Conservation (phyloP, 2,113 vertebrate genomes). For the Urocitellus parryii region DNA sequence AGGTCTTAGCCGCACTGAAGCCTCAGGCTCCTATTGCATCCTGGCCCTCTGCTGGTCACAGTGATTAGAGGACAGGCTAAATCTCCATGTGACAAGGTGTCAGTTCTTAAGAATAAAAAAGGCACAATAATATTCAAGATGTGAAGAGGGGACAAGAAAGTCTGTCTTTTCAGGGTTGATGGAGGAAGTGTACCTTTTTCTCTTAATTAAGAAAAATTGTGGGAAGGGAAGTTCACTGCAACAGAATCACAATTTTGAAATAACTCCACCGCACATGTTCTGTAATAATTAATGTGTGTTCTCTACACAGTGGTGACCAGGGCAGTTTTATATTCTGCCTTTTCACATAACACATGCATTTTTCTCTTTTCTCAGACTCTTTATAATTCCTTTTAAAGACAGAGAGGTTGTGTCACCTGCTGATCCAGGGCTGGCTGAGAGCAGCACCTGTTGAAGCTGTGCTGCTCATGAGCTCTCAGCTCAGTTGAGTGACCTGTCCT, state of each 20-base stretch:
- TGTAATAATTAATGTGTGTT: not conserved
- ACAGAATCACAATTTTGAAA: not conserved
- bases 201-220: not conserved
- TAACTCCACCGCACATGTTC: not conserved
- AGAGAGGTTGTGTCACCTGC: not conserved
- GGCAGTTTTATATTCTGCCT: not conserved
- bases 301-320: not conserved
- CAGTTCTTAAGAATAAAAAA: not conserved
- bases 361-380: not conserved
- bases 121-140: not conserved
- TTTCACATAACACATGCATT: not conserved
- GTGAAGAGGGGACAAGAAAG: not conserved
- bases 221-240: not conserved
- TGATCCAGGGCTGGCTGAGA: not conserved
- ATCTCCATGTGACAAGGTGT: not conserved
- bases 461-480: not conserved
- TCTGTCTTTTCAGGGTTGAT: not conserved
- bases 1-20: not conserved
- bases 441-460: not conserved
- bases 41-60: not conserved
- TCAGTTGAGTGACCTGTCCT: accelerated
- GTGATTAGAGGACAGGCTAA: not conserved
- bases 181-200: not conserved
- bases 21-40: not conserved
- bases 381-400: not conserved